Evolutionary conservation across 2,797 vertebrate species (phyloP).

Genomic region (Taeniopygia guttata): DNA sequence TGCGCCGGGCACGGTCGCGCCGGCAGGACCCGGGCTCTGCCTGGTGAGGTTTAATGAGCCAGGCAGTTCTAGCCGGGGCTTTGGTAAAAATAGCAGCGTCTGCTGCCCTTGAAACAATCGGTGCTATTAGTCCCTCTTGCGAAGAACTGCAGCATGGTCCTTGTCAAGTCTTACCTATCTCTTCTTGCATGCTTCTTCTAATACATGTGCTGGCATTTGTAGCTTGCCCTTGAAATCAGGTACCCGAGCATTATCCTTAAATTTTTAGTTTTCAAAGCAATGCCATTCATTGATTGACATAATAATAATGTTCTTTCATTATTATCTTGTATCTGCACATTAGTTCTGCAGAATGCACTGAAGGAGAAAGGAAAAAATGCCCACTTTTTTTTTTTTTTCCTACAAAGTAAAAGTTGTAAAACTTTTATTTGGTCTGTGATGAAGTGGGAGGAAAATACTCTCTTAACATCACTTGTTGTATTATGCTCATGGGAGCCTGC

Average conservation of each 20-base stretch:
- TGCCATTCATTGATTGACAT: neutral
- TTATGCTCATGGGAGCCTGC: neutral
- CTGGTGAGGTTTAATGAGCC: neutral
- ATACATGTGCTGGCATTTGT: neutral
- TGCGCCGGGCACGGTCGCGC: neutral
- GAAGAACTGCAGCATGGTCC: neutral
- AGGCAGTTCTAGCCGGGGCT: conserved; percentile 8
- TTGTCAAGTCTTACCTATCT: neutral
- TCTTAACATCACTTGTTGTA: conserved; percentile 3
- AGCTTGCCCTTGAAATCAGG: neutral
- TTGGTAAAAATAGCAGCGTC: conserved; percentile 50
- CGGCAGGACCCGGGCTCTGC: neutral
- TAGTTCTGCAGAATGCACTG: neutral
- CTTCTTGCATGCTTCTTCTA: neutral
- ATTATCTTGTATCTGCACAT: neutral
- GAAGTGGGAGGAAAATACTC: conserved; percentile 13
- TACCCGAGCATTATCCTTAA: neutral
- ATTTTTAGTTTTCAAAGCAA: neutral
- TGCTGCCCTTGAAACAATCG: conserved; percentile 50
- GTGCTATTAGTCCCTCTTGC: neutral
- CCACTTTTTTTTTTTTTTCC: neutral
- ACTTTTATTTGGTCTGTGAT: neutral
- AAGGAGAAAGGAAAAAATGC: neutral
- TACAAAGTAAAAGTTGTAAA: neutral
- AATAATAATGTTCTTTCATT: neutral